Evolutionary conservation across 2,888 invertebrate genomes (phyloP).

Genomic region (Nomada goodeniana): DNA sequence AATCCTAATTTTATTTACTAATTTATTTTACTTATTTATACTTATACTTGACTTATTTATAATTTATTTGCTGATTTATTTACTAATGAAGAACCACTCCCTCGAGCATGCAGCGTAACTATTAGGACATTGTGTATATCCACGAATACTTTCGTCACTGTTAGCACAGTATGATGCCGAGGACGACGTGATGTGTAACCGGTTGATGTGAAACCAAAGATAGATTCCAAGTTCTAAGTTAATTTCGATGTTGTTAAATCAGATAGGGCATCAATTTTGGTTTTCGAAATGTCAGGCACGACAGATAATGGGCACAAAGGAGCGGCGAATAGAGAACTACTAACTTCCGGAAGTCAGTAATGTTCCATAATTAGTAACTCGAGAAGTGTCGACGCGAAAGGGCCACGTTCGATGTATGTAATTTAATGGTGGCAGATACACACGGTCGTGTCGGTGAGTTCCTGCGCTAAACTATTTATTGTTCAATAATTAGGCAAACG

Average conservation of each 20-base stretch:
- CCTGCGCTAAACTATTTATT: slow-evolving; percentile 47
- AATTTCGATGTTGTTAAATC: slow-evolving; percentile 58
- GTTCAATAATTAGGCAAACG: slow-evolving; percentile 27
- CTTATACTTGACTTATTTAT: too few species aligned
- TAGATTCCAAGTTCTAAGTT: slow-evolving; percentile 40
- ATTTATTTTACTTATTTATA: too few species aligned
- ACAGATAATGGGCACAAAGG: slow-evolving; percentile 64
- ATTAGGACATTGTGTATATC: too few species aligned
- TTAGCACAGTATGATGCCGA: background rate
- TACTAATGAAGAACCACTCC: too few species aligned
- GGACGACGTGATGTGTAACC: background rate
- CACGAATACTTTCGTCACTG: background rate
- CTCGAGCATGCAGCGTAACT: too few species aligned
- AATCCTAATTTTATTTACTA: too few species aligned
- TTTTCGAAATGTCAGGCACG: slow-evolving; percentile 54
- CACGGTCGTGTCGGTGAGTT: background rate
- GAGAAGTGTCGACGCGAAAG: slow-evolving; percentile 59
- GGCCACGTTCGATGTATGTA: slow-evolving; percentile 26
- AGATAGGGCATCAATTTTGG: slow-evolving; percentile 64
- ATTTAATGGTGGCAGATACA: slow-evolving; percentile 32
- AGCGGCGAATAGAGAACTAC: slow-evolving; percentile 61
- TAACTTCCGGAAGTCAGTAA: slow-evolving; percentile 69
- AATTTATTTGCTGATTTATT: too few species aligned
- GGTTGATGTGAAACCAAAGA: slow-evolving; percentile 14
- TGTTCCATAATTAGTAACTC: slow-evolving; percentile 70